These are phyloP conservation scores for Lepisosteus osseus DNA, from an alignment of 2,113 vertebrate species.

Conservation along the genomic window DNA sequence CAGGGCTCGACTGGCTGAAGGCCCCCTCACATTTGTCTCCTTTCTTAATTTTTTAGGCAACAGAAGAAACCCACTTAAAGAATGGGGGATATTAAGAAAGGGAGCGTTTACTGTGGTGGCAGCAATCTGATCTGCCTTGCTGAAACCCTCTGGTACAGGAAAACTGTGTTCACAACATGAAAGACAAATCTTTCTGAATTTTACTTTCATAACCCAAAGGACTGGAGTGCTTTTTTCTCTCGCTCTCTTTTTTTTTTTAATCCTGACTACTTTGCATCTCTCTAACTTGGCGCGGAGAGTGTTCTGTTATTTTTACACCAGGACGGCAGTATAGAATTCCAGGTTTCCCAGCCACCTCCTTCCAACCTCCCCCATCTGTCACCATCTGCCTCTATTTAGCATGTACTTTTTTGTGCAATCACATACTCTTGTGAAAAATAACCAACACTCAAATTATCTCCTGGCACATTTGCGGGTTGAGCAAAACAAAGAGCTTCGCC, in stretches of 20 bases:
- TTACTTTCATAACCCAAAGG: constrained; percentile 49
- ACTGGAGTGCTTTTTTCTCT: constrained; percentile 49
- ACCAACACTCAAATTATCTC: constrained; percentile 98
- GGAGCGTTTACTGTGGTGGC: not conserved
- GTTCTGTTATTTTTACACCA: constrained; percentile 94
- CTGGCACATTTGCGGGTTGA: constrained; percentile 88
- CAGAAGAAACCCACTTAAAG: too few species aligned
- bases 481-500: constrained; percentile 90
- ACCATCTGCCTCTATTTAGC: constrained; percentile 99
- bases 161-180: not conserved
- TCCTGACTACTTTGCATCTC: constrained; percentile 75
- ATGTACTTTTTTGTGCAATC: constrained; percentile 95
- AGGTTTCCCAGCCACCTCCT: constrained; percentile 96
- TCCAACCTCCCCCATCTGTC: constrained; percentile 99
- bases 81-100: not conserved
- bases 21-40: too few species aligned
- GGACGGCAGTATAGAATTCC: constrained; percentile 93
- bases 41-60: too few species aligned
- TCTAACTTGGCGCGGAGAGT: constrained; percentile 85
- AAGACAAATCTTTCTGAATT: constrained; percentile 42
- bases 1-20: too few species aligned
- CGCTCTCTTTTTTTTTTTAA: constrained; percentile 54
- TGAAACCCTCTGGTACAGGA: not conserved
- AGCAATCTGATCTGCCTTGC: not conserved
- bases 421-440: constrained; percentile 99